A percentile compares a stretch with the other conserved stretches of the same genome.
Evolutionary conservation across 53 echinoderm and acorn worm genomes (phyloP).

Genomic region (Apostichopus leukothele): DNA sequence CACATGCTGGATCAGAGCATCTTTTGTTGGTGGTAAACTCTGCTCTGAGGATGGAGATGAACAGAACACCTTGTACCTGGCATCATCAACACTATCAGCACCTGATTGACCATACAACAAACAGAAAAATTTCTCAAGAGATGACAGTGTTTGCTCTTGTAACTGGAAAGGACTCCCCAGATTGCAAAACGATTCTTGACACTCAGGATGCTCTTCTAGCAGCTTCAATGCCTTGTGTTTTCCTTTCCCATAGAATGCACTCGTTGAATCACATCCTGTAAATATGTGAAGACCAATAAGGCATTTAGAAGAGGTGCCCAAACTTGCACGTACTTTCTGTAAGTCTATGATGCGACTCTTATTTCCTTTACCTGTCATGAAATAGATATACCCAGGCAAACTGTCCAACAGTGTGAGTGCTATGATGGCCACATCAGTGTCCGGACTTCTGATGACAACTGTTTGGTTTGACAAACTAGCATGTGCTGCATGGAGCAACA

Average conservation of each 20-base stretch:
- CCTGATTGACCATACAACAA: conserved; percentile 43
- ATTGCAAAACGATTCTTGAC: not conserved
- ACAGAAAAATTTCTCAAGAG: conserved; percentile 46
- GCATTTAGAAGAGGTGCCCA: not conserved
- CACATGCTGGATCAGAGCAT: conserved; percentile 5
- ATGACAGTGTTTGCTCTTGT: not conserved
- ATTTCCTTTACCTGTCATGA: conserved; percentile 42
- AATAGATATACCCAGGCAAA: not conserved
- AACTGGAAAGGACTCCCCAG: conserved; percentile 34
- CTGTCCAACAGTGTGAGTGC: not conserved
- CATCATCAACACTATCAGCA: conserved; percentile 31
- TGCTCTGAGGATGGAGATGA: not conserved
- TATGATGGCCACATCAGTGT: conserved; percentile 49
- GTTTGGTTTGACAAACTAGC: not conserved
- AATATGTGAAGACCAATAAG: conserved; percentile 28
- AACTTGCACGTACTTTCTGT: not conserved
- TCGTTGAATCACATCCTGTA: conserved; percentile 45
- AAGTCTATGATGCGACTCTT: conserved; percentile 30
- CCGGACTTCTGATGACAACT: conserved; percentile 53
- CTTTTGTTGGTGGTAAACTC: not conserved
- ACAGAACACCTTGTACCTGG: conserved; percentile 55
- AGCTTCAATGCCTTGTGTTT: conserved; percentile 17
- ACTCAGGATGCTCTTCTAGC: conserved; percentile 2
- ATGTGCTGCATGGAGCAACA: conserved; percentile 48
- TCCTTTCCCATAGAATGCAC: conserved; percentile 43